phyloP scores from a whole-genome alignment of 2,797 vertebrate species.

The Gymnothorax reevesii region DNA sequence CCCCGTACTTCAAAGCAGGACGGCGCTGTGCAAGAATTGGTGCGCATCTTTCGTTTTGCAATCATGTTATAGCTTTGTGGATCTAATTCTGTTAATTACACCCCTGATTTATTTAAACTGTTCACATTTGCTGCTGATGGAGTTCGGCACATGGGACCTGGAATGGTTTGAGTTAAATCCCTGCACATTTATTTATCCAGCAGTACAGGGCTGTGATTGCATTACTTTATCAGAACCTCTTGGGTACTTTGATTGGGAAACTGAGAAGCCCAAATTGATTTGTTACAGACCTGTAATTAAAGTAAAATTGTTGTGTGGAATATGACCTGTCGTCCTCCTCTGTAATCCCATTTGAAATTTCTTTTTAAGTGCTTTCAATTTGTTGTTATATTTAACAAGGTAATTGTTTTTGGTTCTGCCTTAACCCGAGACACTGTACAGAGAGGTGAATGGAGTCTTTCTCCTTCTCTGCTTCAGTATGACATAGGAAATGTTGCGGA shows the following conservation, averaged over 20 bases:
- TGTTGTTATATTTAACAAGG: background rate
- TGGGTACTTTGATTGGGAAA: conserved; percentile 4
- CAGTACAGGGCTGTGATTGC: conserved; percentile 6
- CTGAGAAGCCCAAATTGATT: conserved; percentile 8
- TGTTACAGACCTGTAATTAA: conserved; percentile 15
- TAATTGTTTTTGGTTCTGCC: background rate
- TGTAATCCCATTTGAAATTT: conserved; percentile 12
- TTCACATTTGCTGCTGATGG: conserved; percentile 3
- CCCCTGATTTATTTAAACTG: background rate
- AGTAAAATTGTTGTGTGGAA: conserved; percentile 15
- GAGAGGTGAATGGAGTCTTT: background rate
- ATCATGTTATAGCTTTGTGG: conserved; percentile 5
- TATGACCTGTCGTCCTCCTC: background rate
- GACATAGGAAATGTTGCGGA: background rate
- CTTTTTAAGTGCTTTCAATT: background rate
- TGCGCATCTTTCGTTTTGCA: background rate
- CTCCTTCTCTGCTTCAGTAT: background rate
- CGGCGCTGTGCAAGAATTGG: background rate
- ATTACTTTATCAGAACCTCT: conserved; percentile 17
- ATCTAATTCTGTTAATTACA: conserved; percentile 16
- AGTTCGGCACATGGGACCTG: background rate
- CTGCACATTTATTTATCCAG: background rate
- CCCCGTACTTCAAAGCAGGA: background rate
- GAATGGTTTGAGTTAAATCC: background rate
- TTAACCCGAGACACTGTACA: background rate